Percentiles rank a stretch among this genome's conserved stretches.
Conservation (phyloP, 2,888 invertebrate species). For the Eretmocerus hayati region DNA sequence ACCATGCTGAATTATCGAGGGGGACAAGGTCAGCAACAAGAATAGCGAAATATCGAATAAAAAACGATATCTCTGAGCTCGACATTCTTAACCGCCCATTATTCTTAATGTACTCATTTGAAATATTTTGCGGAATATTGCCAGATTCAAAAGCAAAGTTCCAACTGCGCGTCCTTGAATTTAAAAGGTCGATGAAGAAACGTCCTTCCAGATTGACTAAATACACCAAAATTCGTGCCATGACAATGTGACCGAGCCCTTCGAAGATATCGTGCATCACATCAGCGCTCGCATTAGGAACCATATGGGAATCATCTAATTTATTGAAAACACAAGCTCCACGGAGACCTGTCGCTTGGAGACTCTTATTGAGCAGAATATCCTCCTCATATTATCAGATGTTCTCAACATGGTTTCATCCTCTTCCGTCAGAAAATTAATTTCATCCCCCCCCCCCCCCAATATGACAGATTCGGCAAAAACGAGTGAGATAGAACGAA, state of each 20-base stretch:
- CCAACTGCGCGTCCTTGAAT: background rate
- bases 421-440: background rate
- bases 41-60: background rate
- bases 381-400: too few species aligned
- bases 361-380: too few species aligned
- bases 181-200: background rate
- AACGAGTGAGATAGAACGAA: background rate
- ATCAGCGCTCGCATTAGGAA: background rate
- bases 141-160: background rate
- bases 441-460: too few species aligned
- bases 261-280: background rate
- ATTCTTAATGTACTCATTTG: background rate
- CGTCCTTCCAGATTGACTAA: background rate
- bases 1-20: constrained; percentile 2
- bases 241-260: background rate
- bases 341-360: too few species aligned
- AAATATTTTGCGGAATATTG: background rate
- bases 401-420: background rate
- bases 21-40: background rate
- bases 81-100: constrained; percentile 1
- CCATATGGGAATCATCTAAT: background rate
- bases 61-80: background rate
- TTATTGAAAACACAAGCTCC: background rate
- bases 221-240: background rate
- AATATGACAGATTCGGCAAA: constrained; percentile 5